Percentiles rank a stretch among this genome's conserved stretches.
phyloP scores from a whole-genome alignment of 1,140 invertebrate species.

The Portunus trituberculatus region DNA sequence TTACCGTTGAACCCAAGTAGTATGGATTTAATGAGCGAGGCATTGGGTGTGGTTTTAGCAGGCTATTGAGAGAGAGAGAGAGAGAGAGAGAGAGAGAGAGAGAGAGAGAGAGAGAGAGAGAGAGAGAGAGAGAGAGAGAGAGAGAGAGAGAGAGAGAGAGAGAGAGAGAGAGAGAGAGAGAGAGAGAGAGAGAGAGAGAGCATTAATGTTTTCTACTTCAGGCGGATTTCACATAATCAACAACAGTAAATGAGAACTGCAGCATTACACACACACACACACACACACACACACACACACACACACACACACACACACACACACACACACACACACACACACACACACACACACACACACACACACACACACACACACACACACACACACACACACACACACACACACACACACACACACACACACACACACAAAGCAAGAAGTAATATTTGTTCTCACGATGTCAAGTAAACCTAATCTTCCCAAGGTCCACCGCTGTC shows the following conservation, averaged over 20 bases:
- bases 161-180: conserved; percentile 13
- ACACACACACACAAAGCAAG: not conserved
- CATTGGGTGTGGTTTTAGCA: no score
- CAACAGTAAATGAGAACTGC: not conserved
- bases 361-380: not conserved
- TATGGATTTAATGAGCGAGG: no score
- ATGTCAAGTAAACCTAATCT: not conserved
- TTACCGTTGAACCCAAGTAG: no score
- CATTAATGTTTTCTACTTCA: not conserved
- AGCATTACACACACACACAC: not conserved
- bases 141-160: not conserved
- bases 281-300: no score
- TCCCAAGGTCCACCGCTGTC: not conserved
- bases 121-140: conserved; percentile 8
- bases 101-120: conserved; percentile 25
- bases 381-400: no score
- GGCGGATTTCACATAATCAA: not conserved
- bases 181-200: not conserved
- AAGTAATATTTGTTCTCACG: no score
- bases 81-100: conserved; percentile 25
- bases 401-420: no score
- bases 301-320: no score
- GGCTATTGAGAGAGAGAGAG: no score
- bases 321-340: no score
- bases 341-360: no score